A percentile compares a stretch with the other conserved stretches of the same genome.
phyloP scores from a whole-genome alignment of 2,113 vertebrate genomes.

The Tylochromis polylepis region DNA sequence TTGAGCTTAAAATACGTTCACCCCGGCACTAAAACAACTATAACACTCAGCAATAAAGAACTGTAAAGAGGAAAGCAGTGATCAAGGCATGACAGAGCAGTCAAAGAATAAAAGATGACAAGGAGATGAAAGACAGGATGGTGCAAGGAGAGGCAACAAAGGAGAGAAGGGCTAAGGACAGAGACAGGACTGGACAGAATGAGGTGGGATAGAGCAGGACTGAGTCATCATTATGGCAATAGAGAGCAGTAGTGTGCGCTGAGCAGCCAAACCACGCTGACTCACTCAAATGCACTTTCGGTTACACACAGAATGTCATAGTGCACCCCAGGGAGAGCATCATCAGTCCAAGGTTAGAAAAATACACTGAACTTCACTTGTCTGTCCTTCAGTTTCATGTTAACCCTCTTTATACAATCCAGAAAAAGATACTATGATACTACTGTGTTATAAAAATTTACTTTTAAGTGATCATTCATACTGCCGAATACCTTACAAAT shows the following conservation, averaged over 20 bases:
- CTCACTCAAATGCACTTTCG: constrained; percentile 51
- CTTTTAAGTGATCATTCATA: not conserved
- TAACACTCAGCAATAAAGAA: not conserved
- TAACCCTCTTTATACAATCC: not conserved
- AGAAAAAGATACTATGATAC: not conserved
- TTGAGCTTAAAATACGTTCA: not conserved
- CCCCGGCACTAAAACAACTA: not conserved
- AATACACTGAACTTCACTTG: not conserved
- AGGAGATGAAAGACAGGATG: constrained; percentile 39
- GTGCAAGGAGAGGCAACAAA: constrained; percentile 4
- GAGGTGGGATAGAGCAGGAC: constrained; percentile 32
- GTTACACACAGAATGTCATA: constrained; percentile 44
- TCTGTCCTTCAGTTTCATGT: not conserved
- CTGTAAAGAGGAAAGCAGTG: not conserved
- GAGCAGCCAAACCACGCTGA: constrained; percentile 30
- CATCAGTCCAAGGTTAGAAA: constrained; percentile 41
- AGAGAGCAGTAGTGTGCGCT: not conserved
- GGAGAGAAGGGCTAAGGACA: not conserved
- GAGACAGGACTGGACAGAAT: constrained; percentile 36
- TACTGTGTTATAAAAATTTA: not conserved
- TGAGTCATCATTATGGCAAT: constrained; percentile 67
- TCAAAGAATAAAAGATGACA: constrained; percentile 44
- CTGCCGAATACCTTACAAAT: not conserved
- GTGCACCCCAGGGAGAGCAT: constrained; percentile 10
- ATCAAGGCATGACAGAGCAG: constrained; percentile 29